Evolutionary conservation across 2,797 vertebrate species (phyloP).

Genomic region (Premnoplex brunnescens): DNA sequence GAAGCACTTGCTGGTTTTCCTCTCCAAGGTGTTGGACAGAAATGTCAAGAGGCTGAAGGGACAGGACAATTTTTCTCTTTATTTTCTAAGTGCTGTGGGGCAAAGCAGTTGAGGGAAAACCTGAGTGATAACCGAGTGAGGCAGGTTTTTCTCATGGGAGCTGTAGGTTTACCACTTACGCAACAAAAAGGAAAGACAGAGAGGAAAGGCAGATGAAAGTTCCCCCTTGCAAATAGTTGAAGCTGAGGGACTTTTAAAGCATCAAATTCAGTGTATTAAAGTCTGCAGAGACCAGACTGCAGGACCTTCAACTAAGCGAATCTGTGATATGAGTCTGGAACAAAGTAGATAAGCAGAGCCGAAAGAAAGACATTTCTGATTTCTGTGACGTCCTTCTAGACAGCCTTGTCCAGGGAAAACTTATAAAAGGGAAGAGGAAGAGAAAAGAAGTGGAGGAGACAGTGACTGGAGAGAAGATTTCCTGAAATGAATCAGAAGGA

Average conservation of each 20-base stretch:
- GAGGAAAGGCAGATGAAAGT: background rate
- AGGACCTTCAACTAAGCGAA: background rate
- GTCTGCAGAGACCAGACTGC: background rate
- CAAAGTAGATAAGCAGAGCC: background rate
- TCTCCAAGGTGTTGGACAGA: slow-evolving; percentile 65
- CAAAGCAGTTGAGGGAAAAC: slow-evolving; percentile 19
- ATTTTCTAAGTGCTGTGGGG: slow-evolving; percentile 2
- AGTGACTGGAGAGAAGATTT: slow-evolving; percentile 21
- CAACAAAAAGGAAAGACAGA: background rate
- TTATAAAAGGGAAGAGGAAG: background rate
- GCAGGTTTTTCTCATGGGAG: slow-evolving; percentile 39
- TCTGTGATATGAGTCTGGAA: background rate
- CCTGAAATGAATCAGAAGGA: slow-evolving; percentile 11
- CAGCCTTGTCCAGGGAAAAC: background rate
- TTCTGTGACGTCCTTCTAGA: background rate
- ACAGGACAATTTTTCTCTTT: background rate
- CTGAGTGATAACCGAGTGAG: slow-evolving; percentile 12
- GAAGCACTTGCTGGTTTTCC: slow-evolving; percentile 58
- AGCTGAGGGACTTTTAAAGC: background rate
- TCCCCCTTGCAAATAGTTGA: background rate
- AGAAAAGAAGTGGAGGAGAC: slow-evolving; percentile 27
- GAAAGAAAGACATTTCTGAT: background rate
- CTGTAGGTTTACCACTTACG: background rate
- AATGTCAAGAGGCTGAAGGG: slow-evolving; percentile 61
- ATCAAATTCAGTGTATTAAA: background rate